Percentiles rank a stretch among this genome's conserved stretches.
Evolutionary conservation across 2,113 vertebrate species (phyloP).

Genomic region (Osmerus mordax): DNA sequence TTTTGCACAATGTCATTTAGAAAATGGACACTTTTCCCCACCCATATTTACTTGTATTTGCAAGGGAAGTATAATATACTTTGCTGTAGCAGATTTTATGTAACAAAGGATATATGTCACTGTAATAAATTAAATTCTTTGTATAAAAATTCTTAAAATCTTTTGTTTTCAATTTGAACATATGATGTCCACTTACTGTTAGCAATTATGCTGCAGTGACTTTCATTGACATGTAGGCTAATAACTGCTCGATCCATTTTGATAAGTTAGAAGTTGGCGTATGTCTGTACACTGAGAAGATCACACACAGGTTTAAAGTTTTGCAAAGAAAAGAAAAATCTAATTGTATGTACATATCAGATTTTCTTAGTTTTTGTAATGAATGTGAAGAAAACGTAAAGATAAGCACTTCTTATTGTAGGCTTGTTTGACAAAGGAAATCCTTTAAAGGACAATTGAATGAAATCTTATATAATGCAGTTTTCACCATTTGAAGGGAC

Average conservation of each 20-base stretch:
- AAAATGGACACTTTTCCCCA: conserved; percentile 76
- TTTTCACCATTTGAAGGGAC: too few relatives aligned
- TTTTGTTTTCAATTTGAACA: conserved; percentile 79
- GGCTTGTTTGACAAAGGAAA: background rate
- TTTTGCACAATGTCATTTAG: conserved; percentile 83
- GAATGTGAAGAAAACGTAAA: too few relatives aligned
- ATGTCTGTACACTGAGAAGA: too few relatives aligned
- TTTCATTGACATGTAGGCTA: conserved; percentile 79
- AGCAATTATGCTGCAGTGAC: conserved; percentile 79
- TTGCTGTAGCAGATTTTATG: conserved; percentile 94
- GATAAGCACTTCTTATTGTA: conserved; percentile 16
- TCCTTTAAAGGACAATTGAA: too few relatives aligned
- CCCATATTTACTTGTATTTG: conserved; percentile 82
- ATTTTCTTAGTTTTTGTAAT: too few relatives aligned
- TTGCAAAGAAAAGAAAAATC: too few relatives aligned
- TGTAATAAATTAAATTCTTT: conserved; percentile 89
- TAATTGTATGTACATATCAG: too few relatives aligned
- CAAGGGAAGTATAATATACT: conserved; percentile 84
- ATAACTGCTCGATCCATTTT: conserved; percentile 78
- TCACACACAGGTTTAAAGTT: too few relatives aligned
- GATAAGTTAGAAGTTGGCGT: conserved; percentile 23
- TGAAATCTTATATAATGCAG: too few relatives aligned
- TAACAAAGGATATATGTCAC: conserved; percentile 85
- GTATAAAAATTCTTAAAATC: conserved; percentile 77
- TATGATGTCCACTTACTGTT: conserved; percentile 78